Conservation (phyloP, 2,797 vertebrate genomes). For the Alouatta caraya region DNA sequence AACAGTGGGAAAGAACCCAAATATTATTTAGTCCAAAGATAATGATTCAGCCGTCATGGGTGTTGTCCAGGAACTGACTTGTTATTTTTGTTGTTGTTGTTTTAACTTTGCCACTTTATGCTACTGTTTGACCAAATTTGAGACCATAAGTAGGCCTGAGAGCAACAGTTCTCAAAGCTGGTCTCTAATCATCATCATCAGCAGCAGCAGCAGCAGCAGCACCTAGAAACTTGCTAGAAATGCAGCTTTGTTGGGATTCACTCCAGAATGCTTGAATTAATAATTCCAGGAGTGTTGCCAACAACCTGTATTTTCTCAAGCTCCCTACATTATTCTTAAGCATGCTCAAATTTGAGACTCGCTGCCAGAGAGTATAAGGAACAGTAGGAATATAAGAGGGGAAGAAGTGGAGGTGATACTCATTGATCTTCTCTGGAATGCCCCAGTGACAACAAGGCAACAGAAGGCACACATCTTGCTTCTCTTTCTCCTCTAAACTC, state of each 20-base stretch:
- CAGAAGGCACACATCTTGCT: background rate
- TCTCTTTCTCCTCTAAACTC: background rate
- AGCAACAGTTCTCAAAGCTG: background rate
- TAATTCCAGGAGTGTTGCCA: background rate
- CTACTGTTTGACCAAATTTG: background rate
- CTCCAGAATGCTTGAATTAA: background rate
- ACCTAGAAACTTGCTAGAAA: background rate
- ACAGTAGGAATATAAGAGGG: background rate
- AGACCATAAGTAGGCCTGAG: background rate
- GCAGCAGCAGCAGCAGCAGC: rapidly evolving
- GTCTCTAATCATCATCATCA: background rate
- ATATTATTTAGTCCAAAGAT: background rate
- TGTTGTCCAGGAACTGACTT: background rate
- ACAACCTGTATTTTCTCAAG: background rate
- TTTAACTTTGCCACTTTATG: background rate
- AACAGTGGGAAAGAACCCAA: background rate
- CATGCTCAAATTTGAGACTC: background rate
- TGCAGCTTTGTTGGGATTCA: background rate
- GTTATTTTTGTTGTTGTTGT: background rate
- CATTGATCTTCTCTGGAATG: background rate
- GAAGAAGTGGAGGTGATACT: background rate
- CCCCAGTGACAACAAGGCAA: background rate
- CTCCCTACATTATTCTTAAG: background rate
- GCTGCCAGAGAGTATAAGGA: background rate
- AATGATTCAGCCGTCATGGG: background rate